These are phyloP conservation scores for Lynx canadensis DNA, from an alignment of 2,113 vertebrate genomes.

Conservation along the genomic window DNA sequence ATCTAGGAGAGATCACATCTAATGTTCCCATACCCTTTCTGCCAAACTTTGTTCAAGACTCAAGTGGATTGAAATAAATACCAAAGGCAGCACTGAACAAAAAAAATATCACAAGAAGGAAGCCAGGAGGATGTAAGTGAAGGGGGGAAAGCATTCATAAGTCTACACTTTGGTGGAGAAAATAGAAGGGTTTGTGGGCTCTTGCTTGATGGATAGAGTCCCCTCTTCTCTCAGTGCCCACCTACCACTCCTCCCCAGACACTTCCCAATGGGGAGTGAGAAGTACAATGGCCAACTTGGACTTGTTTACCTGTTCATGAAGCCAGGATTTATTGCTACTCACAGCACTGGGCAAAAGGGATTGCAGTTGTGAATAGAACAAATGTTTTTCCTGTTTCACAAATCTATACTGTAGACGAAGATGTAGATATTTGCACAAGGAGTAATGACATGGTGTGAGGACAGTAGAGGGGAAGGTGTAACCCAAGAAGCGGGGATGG, in stretches of 20 bases:
- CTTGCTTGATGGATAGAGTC: not conserved
- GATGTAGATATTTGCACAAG: rapidly evolving
- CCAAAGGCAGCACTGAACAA: not conserved
- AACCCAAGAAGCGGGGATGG: not conserved
- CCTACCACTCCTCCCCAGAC: not conserved
- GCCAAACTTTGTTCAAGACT: not conserved
- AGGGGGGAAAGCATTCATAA: not conserved
- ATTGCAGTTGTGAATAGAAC: not conserved
- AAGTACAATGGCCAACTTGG: not conserved
- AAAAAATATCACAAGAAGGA: not conserved
- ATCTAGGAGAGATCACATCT: not conserved
- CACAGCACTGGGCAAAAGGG: not conserved
- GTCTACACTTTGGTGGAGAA: not conserved
- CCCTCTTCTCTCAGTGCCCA: not conserved
- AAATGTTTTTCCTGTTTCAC: not conserved
- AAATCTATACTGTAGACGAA: not conserved
- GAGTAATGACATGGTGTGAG: not conserved
- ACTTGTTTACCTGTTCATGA: not conserved
- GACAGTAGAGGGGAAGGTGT: not conserved
- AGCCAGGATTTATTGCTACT: not conserved
- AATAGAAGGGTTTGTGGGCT: not conserved
- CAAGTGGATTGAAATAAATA: not conserved
- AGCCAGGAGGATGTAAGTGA: not conserved
- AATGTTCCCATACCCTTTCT: not conserved
- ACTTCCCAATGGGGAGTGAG: not conserved